Evolutionary conservation across 2,888 invertebrate species (phyloP).

Genomic region (Zele albiditarsus): DNA sequence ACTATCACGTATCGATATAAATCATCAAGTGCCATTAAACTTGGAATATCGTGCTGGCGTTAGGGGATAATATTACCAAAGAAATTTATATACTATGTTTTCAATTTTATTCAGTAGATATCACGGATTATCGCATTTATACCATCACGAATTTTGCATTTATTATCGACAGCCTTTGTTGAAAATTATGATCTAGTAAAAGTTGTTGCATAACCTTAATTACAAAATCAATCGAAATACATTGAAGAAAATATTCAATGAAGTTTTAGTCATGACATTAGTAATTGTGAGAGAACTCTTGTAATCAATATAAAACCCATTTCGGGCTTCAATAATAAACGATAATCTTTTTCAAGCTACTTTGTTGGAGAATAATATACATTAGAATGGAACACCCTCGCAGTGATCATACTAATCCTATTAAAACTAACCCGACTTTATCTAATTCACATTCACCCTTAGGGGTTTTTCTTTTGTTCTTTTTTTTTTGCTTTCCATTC

Average conservation of each 20-base stretch:
- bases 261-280: background rate
- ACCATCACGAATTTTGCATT: too few species aligned
- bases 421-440: background rate
- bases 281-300: background rate
- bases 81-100: background rate
- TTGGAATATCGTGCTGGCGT: background rate
- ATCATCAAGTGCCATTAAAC: background rate
- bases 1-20: conserved; percentile 11
- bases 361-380: background rate
- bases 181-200: background rate
- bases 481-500: background rate
- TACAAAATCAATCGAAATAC: background rate
- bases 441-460: background rate
- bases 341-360: background rate
- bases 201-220: background rate
- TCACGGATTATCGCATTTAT: too few species aligned
- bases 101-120: background rate
- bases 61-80: background rate
- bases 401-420: background rate
- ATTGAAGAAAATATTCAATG: background rate
- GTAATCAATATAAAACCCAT: background rate
- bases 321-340: background rate
- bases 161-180: too few species aligned
- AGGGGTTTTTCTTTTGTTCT: background rate
- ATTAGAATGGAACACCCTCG: background rate